Evolutionary conservation across 2,888 invertebrate genomes (phyloP), one percentile per base, ranked within the genome.

Genomic region (Diarsia mendica): DNA sequence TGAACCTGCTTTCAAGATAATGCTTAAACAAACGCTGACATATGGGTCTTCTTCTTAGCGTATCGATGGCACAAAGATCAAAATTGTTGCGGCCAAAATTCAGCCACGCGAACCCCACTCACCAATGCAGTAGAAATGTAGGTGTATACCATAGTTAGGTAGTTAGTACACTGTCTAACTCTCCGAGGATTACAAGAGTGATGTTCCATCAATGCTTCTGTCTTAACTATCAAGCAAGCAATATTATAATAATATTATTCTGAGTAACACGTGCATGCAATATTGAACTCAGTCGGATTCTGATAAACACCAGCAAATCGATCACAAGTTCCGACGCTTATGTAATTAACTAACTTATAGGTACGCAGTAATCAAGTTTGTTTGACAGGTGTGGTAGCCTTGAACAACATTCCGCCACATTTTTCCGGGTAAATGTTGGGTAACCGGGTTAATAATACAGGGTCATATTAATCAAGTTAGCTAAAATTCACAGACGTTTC

Each of bases 311-410:
- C 23, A 58, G 65, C 70, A 39, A 70, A 77, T 77, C 77, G n/a
- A 77, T 75, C 71, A 66, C 2, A 61, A 61, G 51, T 55, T 60
- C 18, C 28, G 68, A 55, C 76, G 63, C 28, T 49, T 68, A 33
- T 18, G 9, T 48, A 60, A 18, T 49, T 75, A 20, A 33, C 46
- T 51, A n/a, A 60, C 8, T 51, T n/a, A n/a, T 63, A n/a, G n/a
- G n/a, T n/a, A 72, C 5, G 46, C 46, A 23, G n/a, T 48, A 28
- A 55, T 46, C 10, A n/a, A 15, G 10, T 46, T 39, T 51, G 55
- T 58, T 23, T 9, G 23, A 15, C 13, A 58, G 18, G 15, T 75
- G 28, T 66, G 6, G 33, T 15, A 9, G 15, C 64, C 8, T n/a
- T 39, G 39, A 63, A 10, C 33, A 64, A 63, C 9, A 39, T 44